Evolutionary conservation across 2,888 invertebrate genomes (phyloP), one percentile per base, ranked within the genome.

Genomic region (Agapostemon virescens): DNA sequence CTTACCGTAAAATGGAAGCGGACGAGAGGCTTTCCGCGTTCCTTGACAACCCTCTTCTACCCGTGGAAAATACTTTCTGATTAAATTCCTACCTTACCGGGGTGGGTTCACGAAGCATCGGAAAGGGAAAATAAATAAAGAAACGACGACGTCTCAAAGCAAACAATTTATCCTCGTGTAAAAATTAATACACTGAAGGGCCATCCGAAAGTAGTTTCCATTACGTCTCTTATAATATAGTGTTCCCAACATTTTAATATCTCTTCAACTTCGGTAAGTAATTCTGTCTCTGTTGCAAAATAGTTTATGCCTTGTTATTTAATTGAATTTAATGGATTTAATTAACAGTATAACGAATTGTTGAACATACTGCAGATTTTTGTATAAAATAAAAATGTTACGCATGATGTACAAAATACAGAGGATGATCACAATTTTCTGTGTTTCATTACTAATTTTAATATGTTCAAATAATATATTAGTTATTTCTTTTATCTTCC

Each of bases 1-100:
- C 75, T 84, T 75, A 74, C 77, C 68, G 76, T 82, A 84, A 85
- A 85, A 68, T 80, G 81, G 80, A 86, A 83, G 84, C 79, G 80
- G 78, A 79, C 81, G 79, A 77, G 82, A 79, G 73, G 74, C 71
- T 74, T 69, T 70, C 45, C 45, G 61, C 66, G 74, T 74, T 63
- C 63, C 71, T 63, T 67, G 64, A 74, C 71, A 69, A 68, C 52
- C 79, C 69, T 64, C 64, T 68, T 66, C 61, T 49, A 23, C 63
- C 66, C 49, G 63, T 23, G 70, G 82, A 76, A 82, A 76, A 86
- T 81, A 82, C 76, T 73, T 79, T 84, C 76, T 74, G 77, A 78
- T 86, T 84, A 84, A 84, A 82, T 82, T 82, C 52, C 74, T 52
- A 30, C 49, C 52, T 64, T 42, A 17, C 45, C 30, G 30, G 45